Percentiles rank a stretch among this genome's conserved stretches.
Evolutionary conservation across 2,888 invertebrate species (phyloP).

Genomic region (Tridacna crocea): DNA sequence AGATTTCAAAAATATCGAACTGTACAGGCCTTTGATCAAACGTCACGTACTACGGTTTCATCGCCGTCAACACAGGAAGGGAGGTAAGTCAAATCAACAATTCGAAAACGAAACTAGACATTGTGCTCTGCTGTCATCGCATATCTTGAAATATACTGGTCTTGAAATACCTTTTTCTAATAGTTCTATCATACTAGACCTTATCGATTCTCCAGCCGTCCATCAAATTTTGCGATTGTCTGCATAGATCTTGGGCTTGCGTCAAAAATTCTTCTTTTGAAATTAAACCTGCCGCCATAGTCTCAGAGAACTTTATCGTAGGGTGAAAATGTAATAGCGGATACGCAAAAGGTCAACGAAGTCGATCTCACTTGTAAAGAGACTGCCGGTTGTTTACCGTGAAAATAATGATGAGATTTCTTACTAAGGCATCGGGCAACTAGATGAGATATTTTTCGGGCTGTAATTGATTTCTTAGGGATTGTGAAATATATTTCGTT

Average conservation of each 20-base stretch:
- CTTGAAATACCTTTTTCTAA: too few relatives aligned
- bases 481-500: neutral
- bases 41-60: too few relatives aligned
- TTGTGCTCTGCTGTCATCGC: too few relatives aligned
- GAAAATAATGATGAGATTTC: conserved; percentile 6
- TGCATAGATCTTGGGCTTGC: conserved; percentile 81
- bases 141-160: too few relatives aligned
- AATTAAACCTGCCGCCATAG: conserved; percentile 78
- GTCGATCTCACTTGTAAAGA: conserved; percentile 24
- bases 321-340: conserved; percentile 65
- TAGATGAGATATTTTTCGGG: too few relatives aligned
- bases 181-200: conserved; percentile 14
- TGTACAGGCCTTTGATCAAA: too few relatives aligned
- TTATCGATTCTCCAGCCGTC: conserved; percentile 65
- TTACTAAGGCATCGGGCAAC: neutral
- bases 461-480: too few relatives aligned
- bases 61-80: too few relatives aligned
- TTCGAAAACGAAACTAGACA: too few relatives aligned
- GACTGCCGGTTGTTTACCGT: conserved; percentile 4
- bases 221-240: conserved; percentile 75
- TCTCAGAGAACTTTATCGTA: conserved; percentile 47
- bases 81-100: too few relatives aligned
- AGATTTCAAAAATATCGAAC: too few relatives aligned
- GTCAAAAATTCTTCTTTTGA: conserved; percentile 84
- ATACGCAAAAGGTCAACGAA: conserved; percentile 57